phyloP scores from a whole-genome alignment of 2,113 vertebrate species.

The Mirounga angustirostris region DNA sequence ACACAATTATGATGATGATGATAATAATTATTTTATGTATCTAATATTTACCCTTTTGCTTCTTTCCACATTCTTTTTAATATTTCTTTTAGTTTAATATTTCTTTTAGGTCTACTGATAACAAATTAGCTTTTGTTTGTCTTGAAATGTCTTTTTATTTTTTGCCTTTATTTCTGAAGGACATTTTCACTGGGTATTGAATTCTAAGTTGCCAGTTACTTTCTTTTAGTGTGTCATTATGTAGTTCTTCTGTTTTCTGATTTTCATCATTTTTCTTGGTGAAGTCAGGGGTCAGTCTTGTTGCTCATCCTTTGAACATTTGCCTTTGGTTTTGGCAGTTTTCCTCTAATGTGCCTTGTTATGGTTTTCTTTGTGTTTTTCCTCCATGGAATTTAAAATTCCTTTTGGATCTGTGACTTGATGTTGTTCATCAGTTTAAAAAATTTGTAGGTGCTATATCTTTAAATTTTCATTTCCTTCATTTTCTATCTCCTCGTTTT shows the following conservation, averaged over 20 bases:
- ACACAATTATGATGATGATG: neutral
- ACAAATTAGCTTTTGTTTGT: neutral
- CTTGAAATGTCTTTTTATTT: neutral
- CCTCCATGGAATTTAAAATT: neutral
- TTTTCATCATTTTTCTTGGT: neutral
- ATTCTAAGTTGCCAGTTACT: neutral
- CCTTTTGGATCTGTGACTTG: neutral
- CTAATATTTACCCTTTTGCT: neutral
- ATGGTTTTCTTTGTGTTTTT: slow-evolving; percentile 30
- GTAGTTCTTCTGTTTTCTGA: neutral
- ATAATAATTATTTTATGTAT: neutral
- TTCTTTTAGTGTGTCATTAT: neutral
- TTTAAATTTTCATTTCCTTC: neutral
- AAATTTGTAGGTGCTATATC: neutral
- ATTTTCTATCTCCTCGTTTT: neutral
- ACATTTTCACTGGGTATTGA: neutral
- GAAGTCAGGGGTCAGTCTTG: neutral
- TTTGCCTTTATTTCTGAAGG: neutral
- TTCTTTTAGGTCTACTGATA: neutral
- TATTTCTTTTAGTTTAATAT: neutral
- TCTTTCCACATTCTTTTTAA: neutral
- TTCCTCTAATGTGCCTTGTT: neutral
- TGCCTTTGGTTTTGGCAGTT: slow-evolving; percentile 1
- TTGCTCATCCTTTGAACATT: neutral
- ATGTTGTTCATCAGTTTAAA: neutral